Evolutionary conservation across 1,140 invertebrate genomes (phyloP).

Genomic region (Heliconius himera): DNA sequence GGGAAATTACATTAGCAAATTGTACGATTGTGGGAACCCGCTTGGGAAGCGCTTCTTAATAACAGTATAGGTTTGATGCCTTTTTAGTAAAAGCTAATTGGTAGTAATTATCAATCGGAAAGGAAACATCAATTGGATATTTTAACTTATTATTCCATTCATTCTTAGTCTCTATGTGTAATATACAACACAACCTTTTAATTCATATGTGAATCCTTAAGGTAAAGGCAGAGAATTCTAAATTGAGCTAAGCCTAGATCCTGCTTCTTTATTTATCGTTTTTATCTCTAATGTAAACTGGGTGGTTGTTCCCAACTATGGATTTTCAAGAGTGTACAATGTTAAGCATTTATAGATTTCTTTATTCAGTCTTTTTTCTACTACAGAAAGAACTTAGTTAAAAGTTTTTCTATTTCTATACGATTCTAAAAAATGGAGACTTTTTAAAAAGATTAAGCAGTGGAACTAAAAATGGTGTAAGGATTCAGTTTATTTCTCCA

Average conservation of each 20-base stretch:
- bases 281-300: not conserved
- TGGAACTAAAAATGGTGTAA: too few relatives aligned
- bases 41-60: constrained; percentile 40
- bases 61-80: constrained; percentile 10
- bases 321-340: not conserved
- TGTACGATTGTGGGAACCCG: constrained; percentile 54
- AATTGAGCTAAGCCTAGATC: not conserved
- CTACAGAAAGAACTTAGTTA: too few relatives aligned
- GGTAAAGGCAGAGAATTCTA: not conserved
- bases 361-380: not conserved
- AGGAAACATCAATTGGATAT: constrained; percentile 6
- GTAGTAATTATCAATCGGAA: not conserved
- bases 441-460: too few relatives aligned
- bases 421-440: too few relatives aligned
- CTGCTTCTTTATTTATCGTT: not conserved
- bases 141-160: constrained; percentile 14
- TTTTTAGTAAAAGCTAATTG: constrained; percentile 31
- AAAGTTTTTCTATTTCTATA: too few relatives aligned
- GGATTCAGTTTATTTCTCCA: too few relatives aligned
- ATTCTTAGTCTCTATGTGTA: not conserved
- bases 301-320: constrained; percentile 2
- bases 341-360: not conserved
- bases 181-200: not conserved
- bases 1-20: constrained; percentile 66
- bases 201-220: not conserved